Evolutionary conservation across 23 tunicate genomes (phyloP).

Genomic region (Styela plicata): DNA sequence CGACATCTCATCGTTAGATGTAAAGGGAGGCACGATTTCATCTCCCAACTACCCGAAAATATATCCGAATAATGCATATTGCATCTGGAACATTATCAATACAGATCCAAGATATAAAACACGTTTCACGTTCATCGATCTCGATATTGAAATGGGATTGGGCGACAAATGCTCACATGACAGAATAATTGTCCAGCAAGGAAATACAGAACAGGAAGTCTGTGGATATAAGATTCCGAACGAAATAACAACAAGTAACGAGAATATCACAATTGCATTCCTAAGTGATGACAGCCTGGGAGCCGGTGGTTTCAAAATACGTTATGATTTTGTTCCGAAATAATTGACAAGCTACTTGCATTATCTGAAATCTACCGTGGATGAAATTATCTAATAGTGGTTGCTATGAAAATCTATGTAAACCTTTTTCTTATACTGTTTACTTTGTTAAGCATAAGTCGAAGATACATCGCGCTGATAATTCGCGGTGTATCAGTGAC

Average conservation of each 20-base stretch:
- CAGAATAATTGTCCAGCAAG: background rate
- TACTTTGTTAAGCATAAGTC: too few species aligned
- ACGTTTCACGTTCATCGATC: background rate
- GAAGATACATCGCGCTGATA: too few species aligned
- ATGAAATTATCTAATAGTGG: too few species aligned
- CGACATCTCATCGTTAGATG: background rate
- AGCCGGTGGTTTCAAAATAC: slow-evolving; percentile 1
- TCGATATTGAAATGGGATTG: slow-evolving; percentile 3
- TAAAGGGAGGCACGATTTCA: background rate
- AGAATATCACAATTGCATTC: background rate
- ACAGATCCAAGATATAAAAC: background rate
- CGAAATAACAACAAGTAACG: background rate
- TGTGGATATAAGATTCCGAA: background rate
- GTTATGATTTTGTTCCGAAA: background rate
- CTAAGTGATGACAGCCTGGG: background rate
- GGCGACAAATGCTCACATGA: background rate
- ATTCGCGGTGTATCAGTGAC: too few species aligned
- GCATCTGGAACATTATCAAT: background rate
- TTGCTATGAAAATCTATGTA: too few species aligned
- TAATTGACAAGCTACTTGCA: too few species aligned
- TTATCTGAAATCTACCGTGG: too few species aligned
- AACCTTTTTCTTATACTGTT: too few species aligned
- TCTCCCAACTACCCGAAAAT: background rate
- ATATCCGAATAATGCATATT: background rate
- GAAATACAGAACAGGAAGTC: background rate